These are phyloP conservation scores for Toxotes jaculatrix DNA, from an alignment of 2,113 vertebrate species.

Conservation along the genomic window DNA sequence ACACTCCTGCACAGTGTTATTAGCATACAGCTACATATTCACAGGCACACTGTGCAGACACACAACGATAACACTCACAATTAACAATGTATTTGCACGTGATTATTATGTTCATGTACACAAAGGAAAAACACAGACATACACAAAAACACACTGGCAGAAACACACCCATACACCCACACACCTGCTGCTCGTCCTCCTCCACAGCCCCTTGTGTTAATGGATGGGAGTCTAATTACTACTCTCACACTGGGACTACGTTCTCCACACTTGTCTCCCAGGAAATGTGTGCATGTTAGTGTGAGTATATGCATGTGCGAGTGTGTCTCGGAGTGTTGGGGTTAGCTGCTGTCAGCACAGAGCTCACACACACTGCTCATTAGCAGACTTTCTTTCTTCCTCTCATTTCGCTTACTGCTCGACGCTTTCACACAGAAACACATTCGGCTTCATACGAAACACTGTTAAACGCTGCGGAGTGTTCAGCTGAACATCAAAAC, in stretches of 20 bases:
- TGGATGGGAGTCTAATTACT: slow-evolving; percentile 90
- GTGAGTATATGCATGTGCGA: slow-evolving; percentile 31
- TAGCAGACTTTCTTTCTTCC: slow-evolving; percentile 75
- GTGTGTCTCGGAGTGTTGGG: slow-evolving; percentile 56
- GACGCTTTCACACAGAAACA: slow-evolving; percentile 44
- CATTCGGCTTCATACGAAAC: slow-evolving; percentile 43
- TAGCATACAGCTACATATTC: slow-evolving; percentile 39
- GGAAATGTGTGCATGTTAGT: slow-evolving; percentile 55
- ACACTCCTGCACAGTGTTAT: slow-evolving; percentile 15
- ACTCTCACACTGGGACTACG: slow-evolving; percentile 75
- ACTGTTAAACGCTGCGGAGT: slow-evolving; percentile 47
- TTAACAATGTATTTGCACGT: slow-evolving; percentile 59
- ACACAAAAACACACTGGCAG: slow-evolving; percentile 56
- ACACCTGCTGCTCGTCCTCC: slow-evolving; percentile 78
- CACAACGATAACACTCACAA: slow-evolving; percentile 33
- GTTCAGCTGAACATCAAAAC: slow-evolving; percentile 53
- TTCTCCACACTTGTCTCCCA: slow-evolving; percentile 72
- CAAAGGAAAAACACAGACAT: slow-evolving; percentile 52
- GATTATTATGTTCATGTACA: slow-evolving; percentile 65
- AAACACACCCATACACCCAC: slow-evolving; percentile 69
- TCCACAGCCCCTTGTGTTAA: slow-evolving; percentile 86
- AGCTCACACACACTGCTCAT: slow-evolving; percentile 76
- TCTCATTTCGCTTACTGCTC: slow-evolving; percentile 42
- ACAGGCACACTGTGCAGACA: slow-evolving; percentile 29
- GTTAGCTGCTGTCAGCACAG: slow-evolving; percentile 70